phyloP scores from a whole-genome alignment of 2,888 invertebrate genomes.

The Tetragnatha montana region DNA sequence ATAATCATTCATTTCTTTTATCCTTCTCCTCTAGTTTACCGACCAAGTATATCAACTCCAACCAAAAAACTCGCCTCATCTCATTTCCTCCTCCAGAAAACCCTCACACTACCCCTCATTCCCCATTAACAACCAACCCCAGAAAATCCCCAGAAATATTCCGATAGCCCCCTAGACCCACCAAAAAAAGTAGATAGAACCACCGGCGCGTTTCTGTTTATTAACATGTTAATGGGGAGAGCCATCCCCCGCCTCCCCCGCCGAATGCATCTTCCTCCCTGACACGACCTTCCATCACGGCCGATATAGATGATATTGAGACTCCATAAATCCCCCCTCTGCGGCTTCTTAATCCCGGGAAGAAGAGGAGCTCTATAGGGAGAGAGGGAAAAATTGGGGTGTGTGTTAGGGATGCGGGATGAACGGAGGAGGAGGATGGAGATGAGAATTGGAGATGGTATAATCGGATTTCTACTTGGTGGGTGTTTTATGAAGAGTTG shows the following conservation, averaged over 20 bases:
- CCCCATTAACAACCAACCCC: neutral
- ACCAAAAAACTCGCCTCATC: too few relatives aligned
- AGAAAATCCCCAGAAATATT: constrained; percentile 32
- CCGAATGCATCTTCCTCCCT: constrained; percentile 59
- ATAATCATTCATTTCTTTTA: too few relatives aligned
- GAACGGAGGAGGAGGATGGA: neutral
- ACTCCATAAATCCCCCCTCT: constrained; percentile 55
- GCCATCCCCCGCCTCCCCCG: constrained; percentile 17
- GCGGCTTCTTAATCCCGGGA: constrained; percentile 49
- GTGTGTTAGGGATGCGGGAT: constrained; percentile 25
- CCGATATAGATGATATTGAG: constrained; percentile 64
- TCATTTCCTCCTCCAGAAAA: too few relatives aligned
- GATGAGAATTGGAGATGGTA: neutral
- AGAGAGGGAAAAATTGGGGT: constrained; percentile 27
- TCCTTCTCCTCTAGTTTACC: too few relatives aligned
- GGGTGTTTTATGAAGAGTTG: neutral
- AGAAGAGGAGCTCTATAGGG: constrained; percentile 21
- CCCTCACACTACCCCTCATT: too few relatives aligned
- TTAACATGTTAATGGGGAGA: constrained; percentile 69
- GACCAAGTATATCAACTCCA: too few relatives aligned
- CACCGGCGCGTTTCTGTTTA: constrained; percentile 67
- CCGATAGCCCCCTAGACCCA: constrained; percentile 17
- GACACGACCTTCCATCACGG: constrained; percentile 62
- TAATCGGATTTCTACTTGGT: neutral
- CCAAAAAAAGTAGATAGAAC: constrained; percentile 30